Evolutionary conservation across 2,797 vertebrate genomes (phyloP).

Genomic region (Octomys mimax): DNA sequence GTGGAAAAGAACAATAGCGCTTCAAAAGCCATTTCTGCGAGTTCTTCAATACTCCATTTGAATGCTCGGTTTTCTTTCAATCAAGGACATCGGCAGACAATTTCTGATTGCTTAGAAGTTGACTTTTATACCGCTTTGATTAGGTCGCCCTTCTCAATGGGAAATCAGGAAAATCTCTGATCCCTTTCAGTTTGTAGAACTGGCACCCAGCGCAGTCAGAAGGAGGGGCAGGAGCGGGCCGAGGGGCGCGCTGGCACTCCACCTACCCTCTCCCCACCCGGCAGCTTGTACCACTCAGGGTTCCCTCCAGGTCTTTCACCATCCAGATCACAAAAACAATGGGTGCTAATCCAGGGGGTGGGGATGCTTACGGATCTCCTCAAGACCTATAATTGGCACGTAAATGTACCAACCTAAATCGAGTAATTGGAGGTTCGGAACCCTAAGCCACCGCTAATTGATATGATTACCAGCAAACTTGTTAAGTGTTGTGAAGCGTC

Average conservation of each 20-base stretch:
- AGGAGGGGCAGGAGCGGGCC: background rate
- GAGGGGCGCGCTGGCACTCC: background rate
- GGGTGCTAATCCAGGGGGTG: constrained; percentile 80
- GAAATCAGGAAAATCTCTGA: constrained; percentile 82
- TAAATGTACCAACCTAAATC: constrained; percentile 75
- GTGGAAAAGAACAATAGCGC: constrained; percentile 79
- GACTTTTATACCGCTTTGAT: constrained; percentile 83
- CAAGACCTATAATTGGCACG: constrained; percentile 80
- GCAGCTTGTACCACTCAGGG: background rate
- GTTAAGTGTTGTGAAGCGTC: constrained; percentile 69
- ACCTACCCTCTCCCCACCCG: background rate
- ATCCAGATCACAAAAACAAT: constrained; percentile 79
- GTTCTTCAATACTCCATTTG: constrained; percentile 80
- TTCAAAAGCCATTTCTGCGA: constrained; percentile 77
- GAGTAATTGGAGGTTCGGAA: constrained; percentile 76
- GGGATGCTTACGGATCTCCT: constrained; percentile 73
- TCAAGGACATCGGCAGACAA: constrained; percentile 79
- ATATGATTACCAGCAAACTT: constrained; percentile 76
- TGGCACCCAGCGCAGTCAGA: constrained; percentile 61
- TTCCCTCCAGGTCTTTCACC: constrained; percentile 55
- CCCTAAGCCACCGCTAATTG: constrained; percentile 79
- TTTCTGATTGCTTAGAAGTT: constrained; percentile 84
- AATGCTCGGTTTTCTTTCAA: constrained; percentile 84
- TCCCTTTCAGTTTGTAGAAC: constrained; percentile 75
- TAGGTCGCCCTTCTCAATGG: constrained; percentile 79